Base-by-base conservation (phyloP, 2,113 vertebrate genomes). In the Sphaerodactylus townsendi region DNA sequence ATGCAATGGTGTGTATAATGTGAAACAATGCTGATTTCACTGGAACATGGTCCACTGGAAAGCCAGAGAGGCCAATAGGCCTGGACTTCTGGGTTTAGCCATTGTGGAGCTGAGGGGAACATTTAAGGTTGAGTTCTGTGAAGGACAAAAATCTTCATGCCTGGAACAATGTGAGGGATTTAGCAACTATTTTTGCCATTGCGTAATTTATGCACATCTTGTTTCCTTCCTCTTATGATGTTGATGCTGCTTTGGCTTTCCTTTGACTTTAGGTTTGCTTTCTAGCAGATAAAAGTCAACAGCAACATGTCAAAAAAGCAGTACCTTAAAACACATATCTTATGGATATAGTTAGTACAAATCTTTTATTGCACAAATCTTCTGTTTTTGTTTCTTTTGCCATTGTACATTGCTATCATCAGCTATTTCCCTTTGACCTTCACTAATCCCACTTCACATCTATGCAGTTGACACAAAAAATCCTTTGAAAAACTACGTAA, bases 321-420 rank as follows among this genome's bases (percentile, higher is more conserved):
- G 90, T 88, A 79, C 93, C 3, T 0, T 93, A 91, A 80, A 96
- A 65, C 87, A 92, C 41, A 95, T 78, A 81, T 89, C 94, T 96
- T 71, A 90, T 4, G 77, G 23, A 74, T 48, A 71, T 79, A 76
- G 37, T 25, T 1, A 81, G 28, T 68, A 33, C 6, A 56, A 28
- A 25, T 44, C 41, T 19, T 39, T 23, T 13, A 44, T 11, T 59
- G 5, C 28, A 28, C 21, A 21, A 56, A 56, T 62, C 25, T 62
- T 7, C 25, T 9, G 23, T 62, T 62, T 28, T 59, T 23, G 59
- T 62, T 62, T 62, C 53, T 56, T 56, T 56, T 56, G 53, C 14
- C 14, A 15, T 56, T 56, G 53, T 21, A 56, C 21, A 9, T 8
- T 62, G 59, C 23, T 6, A 28, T 62, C 21, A 19, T 28, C 23